phyloP scores from a whole-genome alignment of 2,797 vertebrate genomes.

The Taeniopygia guttata region DNA sequence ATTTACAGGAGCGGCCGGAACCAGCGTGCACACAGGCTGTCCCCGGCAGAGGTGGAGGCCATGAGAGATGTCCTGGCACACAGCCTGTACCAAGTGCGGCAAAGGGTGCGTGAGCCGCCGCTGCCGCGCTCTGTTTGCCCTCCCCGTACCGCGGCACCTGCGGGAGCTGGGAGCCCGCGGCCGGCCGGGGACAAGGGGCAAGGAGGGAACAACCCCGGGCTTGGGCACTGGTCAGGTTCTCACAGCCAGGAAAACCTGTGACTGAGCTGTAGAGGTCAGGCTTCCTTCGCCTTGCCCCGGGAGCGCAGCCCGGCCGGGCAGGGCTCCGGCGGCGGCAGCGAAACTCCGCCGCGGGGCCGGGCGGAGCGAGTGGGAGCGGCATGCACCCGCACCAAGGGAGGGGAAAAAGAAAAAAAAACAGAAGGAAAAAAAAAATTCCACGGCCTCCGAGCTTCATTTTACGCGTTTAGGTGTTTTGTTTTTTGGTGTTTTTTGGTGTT shows the following conservation, averaged over 20 bases:
- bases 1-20: slow-evolving; percentile 75
- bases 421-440: rapidly evolving
- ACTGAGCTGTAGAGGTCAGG: slow-evolving; percentile 67
- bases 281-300: not conserved
- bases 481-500: too few relatives aligned
- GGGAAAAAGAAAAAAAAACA: not conserved
- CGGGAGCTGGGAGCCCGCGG: rapidly evolving
- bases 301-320: not conserved
- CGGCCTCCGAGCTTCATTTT: not conserved
- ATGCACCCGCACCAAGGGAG: rapidly evolving
- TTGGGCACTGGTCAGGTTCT: not conserved
- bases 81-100: slow-evolving; percentile 92
- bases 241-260: not conserved
- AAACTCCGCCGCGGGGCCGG: not conserved
- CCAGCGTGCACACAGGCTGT: slow-evolving; percentile 67
- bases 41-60: slow-evolving; percentile 80
- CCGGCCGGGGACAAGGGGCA: not conserved
- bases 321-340: not conserved
- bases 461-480: rapidly evolving
- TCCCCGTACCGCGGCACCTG: not conserved
- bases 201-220: not conserved
- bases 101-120: slow-evolving; percentile 76
- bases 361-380: not conserved
- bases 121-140: not conserved
- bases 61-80: slow-evolving; percentile 89